Evolutionary conservation across 2,797 vertebrate genomes (phyloP), one percentile per base, ranked within the genome.

Genomic region (Melanotaenia boesemani): DNA sequence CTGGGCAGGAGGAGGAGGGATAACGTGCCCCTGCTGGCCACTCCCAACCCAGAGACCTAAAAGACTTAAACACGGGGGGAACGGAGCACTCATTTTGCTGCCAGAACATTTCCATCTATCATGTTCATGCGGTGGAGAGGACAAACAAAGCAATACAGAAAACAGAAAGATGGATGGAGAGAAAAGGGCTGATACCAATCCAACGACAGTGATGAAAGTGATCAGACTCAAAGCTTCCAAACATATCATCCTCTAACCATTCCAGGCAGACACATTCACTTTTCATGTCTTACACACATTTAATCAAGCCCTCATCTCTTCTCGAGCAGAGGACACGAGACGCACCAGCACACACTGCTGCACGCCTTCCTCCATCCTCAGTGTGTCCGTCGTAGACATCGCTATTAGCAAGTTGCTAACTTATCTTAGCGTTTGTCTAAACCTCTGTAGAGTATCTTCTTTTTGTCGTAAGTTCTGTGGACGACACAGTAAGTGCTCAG

Each of bases 11-110:
- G 94, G 88, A 85, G 96, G 88, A 92, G 96, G 74, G 96, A 97
- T 93, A 95, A 97, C 6, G 96, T 97, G 80, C 96, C 96, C 0
- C 93, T 97, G 79, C 94, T 97, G 68, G 95, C 96, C 57, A 96
- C 96, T 0, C 96, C 96, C 30, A 97, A 96, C 84, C 95, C 96
- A 54, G 93, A 96, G 86, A 97, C 96, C 86, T 97, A 94, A 88
- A 77, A 28, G 55, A 66, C 13, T 8, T 30, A 15, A 32, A 6
- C 18, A 63, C 22, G 8, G 12, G 2, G 28, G n/a, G 59, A 44
- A 0, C 3, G 20, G 52, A 41, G 56, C 34, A 34, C 66, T 73
- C 70, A 57, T 55, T 39, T 54, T 46, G 44, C 80, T 71, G 52
- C 72, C 39, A 36, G 63, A 63, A 73, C 63, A 71, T 54, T 67